Percentiles rank a stretch among this genome's conserved stretches.
These are phyloP conservation scores for Hylaea fasciaria DNA, from an alignment of 2,888 invertebrate genomes.

Conservation along the genomic window DNA sequence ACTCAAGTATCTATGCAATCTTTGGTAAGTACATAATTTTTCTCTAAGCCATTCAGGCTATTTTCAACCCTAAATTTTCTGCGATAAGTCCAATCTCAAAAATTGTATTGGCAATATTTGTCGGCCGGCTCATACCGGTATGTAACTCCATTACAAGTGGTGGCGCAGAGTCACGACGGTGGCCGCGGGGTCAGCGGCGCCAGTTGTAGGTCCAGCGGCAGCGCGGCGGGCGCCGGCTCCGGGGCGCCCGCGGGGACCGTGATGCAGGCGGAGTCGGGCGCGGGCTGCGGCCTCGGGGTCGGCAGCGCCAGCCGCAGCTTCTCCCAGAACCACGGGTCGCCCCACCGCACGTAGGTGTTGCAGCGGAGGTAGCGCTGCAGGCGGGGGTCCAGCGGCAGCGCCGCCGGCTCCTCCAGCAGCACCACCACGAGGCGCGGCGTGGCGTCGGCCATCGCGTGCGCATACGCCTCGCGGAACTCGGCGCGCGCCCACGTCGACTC, in stretches of 20 bases:
- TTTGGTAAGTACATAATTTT: too few species aligned
- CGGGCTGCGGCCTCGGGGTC: conserved; percentile 19
- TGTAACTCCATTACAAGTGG: too few species aligned
- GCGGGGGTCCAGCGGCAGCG: conserved; percentile 85
- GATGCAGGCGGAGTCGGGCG: not conserved
- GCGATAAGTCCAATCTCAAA: too few species aligned
- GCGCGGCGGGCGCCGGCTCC: not conserved
- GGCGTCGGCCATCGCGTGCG: conserved; percentile 58
- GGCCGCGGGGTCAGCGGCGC: too few species aligned
- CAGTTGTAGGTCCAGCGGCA: too few species aligned
- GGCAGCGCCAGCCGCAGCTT: conserved; percentile 90
- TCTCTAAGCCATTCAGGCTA: too few species aligned
- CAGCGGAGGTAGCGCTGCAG: conserved; percentile 87
- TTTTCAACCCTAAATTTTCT: too few species aligned
- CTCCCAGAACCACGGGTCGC: conserved; percentile 93
- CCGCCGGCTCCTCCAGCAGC: conserved; percentile 82
- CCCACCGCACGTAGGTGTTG: conserved; percentile 93
- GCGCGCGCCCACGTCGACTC: conserved; percentile 86
- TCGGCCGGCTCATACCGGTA: too few species aligned
- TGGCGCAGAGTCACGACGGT: too few species aligned
- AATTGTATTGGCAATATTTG: too few species aligned
- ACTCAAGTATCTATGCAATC: too few species aligned
- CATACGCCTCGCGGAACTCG: conserved; percentile 87
- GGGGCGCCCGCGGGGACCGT: not conserved
- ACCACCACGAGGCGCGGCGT: conserved; percentile 90